Conservation (phyloP, 2,113 vertebrate genomes). For the Anarhynchus alexandrinus region DNA sequence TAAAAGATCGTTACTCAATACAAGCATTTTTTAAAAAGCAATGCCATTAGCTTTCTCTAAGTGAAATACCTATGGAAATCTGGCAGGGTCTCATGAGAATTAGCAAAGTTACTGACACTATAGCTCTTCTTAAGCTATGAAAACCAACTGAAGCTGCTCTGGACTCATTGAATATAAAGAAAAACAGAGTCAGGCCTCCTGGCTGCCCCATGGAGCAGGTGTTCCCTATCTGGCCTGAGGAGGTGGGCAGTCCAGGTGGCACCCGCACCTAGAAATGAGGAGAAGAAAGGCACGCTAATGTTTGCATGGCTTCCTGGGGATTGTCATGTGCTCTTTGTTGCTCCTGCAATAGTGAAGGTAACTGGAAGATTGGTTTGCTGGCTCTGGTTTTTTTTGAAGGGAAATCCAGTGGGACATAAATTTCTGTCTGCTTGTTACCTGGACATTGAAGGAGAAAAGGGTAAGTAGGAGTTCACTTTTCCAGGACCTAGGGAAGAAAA, state of each 20-base stretch:
- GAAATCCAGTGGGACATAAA: accelerated
- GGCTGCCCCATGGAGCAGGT: not conserved
- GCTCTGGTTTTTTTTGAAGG: accelerated
- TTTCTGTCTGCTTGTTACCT: not conserved
- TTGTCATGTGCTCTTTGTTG: accelerated
- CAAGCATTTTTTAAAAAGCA: not conserved
- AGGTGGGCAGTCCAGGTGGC: not conserved
- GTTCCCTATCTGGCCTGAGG: not conserved
- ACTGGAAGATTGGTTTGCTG: not conserved
- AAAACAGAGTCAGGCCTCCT: not conserved
- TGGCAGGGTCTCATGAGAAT: not conserved
- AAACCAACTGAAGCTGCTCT: not conserved
- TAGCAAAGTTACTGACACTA: not conserved
- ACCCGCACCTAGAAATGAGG: not conserved
- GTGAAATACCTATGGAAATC: not conserved
- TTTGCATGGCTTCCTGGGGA: accelerated
- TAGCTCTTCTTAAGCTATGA: not conserved
- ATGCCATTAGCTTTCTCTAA: not conserved
- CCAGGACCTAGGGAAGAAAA: not conserved
- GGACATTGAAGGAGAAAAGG: accelerated
- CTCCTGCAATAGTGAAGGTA: not conserved
- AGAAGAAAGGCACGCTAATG: accelerated
- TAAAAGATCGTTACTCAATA: not conserved
- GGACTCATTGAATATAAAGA: not conserved
- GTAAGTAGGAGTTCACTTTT: not conserved